Evolutionary conservation across 1,140 invertebrate genomes (phyloP).

Genomic region (Trichonephila clavata): DNA sequence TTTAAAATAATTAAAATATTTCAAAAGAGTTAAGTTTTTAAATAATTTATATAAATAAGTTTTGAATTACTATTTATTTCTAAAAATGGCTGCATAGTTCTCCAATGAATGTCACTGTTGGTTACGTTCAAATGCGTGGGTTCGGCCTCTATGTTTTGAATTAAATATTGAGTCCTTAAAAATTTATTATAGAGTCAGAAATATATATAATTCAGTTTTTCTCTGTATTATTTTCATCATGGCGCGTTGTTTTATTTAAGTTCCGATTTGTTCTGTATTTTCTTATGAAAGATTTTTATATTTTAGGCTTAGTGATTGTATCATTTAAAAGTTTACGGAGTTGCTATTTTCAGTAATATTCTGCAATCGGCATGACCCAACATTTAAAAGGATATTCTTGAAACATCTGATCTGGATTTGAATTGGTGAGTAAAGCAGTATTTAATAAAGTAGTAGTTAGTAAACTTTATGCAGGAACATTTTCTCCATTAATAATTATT

Average conservation of each 20-base stretch:
- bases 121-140: slow-evolving; percentile 63
- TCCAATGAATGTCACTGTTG: slow-evolving; percentile 40
- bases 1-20: not conserved
- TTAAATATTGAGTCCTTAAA: not conserved
- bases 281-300: not conserved
- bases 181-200: not conserved
- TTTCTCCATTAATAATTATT: not conserved
- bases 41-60: not conserved
- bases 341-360: not conserved
- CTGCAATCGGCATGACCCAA: not conserved
- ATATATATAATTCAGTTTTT: too few relatives aligned
- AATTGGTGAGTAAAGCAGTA: not conserved
- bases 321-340: not conserved
- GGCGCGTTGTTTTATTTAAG: not conserved
- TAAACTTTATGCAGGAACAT: not conserved
- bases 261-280: not conserved
- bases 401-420: not conserved
- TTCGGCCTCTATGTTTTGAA: slow-evolving; percentile 56
- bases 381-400: not conserved
- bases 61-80: slow-evolving; percentile 26
- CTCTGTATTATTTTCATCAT: not conserved
- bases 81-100: slow-evolving; percentile 26
- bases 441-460: too few relatives aligned
- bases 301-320: slow-evolving; percentile 20
- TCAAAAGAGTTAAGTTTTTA: not conserved